These are phyloP conservation scores for Morelia viridis DNA, from an alignment of 2,797 vertebrate genomes.

Conservation along the genomic window DNA sequence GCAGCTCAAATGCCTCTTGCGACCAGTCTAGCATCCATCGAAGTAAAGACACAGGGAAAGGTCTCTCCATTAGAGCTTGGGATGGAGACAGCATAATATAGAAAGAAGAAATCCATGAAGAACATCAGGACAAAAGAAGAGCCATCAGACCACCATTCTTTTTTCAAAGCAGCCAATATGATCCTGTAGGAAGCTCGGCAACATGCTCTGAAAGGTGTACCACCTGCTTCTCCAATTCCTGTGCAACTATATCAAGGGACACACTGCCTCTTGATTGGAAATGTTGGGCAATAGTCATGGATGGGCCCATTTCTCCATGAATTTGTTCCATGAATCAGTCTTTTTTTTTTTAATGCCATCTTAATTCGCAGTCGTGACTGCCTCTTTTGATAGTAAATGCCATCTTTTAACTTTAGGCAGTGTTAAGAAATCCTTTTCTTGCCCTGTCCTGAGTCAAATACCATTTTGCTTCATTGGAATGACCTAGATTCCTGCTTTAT, in stretches of 20 bases:
- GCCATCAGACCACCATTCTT: neutral
- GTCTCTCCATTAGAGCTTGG: neutral
- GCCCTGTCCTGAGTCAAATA: neutral
- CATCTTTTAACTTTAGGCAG: neutral
- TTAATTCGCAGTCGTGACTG: neutral
- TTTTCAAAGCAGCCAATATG: neutral
- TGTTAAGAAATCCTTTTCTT: neutral
- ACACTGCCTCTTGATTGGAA: neutral
- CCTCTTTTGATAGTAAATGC: neutral
- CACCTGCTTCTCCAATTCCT: neutral
- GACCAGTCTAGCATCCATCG: neutral
- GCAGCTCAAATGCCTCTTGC: neutral
- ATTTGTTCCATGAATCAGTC: neutral
- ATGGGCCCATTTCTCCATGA: neutral
- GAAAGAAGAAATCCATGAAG: neutral
- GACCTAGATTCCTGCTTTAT: neutral
- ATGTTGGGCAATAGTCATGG: neutral
- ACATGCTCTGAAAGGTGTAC: neutral
- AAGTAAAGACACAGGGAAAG: neutral
- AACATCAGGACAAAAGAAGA: neutral
- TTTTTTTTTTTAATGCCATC: neutral
- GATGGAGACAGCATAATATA: neutral
- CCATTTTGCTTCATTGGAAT: neutral
- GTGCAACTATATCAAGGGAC: neutral
- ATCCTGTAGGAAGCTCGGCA: neutral